Evolutionary conservation across 2,888 invertebrate genomes (phyloP).

Genomic region (Noctua janthe): DNA sequence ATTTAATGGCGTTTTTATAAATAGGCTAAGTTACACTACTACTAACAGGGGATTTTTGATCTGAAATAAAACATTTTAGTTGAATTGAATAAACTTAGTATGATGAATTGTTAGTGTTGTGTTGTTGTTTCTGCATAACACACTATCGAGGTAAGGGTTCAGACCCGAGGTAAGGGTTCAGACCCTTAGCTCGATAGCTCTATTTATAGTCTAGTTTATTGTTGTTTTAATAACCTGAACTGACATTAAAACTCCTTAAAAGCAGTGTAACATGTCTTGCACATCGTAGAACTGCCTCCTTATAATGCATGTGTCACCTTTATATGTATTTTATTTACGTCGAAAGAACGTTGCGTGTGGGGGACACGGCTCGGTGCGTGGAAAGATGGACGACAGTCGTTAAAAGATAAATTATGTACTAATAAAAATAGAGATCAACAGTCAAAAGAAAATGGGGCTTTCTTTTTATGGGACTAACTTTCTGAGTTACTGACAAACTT

Average conservation of each 20-base stretch:
- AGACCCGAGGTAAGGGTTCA: no score
- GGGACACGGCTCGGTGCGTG: constrained; percentile 42
- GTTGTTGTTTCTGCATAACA: not conserved
- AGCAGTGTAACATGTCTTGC: constrained; percentile 32
- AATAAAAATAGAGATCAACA: not conserved
- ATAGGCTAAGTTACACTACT: no score
- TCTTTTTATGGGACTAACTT: constrained; percentile 21
- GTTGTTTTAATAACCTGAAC: constrained; percentile 13
- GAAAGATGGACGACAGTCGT: constrained; percentile 28
- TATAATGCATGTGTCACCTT: constrained; percentile 29
- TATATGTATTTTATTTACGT: constrained; percentile 35
- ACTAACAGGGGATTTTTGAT: no score
- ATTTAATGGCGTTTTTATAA: not conserved
- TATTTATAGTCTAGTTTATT: not conserved
- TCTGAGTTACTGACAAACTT: not conserved
- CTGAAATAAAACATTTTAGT: no score
- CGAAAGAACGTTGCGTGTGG: constrained; percentile 47
- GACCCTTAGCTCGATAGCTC: not conserved
- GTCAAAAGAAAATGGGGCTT: not conserved
- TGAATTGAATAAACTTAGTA: not conserved
- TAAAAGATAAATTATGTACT: constrained; percentile 21
- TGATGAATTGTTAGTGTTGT: not conserved
- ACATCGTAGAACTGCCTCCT: constrained; percentile 27
- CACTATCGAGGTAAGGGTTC: no score
- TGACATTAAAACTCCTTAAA: constrained; percentile 7